Evolutionary conservation across 2,113 vertebrate genomes (phyloP).

Genomic region (Stegostoma tigrinum): DNA sequence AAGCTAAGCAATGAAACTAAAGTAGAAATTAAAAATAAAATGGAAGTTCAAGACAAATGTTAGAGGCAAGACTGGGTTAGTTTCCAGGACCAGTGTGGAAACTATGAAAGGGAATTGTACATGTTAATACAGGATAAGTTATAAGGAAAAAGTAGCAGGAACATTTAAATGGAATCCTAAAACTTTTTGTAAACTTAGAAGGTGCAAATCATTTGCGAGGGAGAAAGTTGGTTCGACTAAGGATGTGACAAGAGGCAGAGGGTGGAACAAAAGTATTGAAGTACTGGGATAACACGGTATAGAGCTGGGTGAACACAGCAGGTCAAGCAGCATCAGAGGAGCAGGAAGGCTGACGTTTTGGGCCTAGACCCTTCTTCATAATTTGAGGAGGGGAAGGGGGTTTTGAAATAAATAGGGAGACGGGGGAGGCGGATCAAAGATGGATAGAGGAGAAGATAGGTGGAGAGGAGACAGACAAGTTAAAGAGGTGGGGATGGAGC

Average conservation of each 20-base stretch:
- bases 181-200: not conserved
- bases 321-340: too few relatives aligned
- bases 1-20: not conserved
- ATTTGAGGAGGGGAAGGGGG: too few relatives aligned
- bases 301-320: too few relatives aligned
- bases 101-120: not conserved
- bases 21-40: not conserved
- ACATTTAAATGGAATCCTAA: not conserved
- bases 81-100: not conserved
- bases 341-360: too few relatives aligned
- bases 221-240: not conserved
- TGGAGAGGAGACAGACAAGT: too few relatives aligned
- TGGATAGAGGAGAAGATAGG: too few relatives aligned
- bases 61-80: not conserved
- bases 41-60: not conserved
- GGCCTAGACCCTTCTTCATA: too few relatives aligned
- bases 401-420: too few relatives aligned
- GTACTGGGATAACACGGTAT: too few relatives aligned
- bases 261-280: not conserved
- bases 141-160: not conserved
- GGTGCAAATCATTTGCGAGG: not conserved
- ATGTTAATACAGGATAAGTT: not conserved
- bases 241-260: not conserved
- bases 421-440: too few relatives aligned
- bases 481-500: too few relatives aligned